Evolutionary conservation across 2,888 invertebrate genomes (phyloP).

Genomic region (Himalopsyche anomala): DNA sequence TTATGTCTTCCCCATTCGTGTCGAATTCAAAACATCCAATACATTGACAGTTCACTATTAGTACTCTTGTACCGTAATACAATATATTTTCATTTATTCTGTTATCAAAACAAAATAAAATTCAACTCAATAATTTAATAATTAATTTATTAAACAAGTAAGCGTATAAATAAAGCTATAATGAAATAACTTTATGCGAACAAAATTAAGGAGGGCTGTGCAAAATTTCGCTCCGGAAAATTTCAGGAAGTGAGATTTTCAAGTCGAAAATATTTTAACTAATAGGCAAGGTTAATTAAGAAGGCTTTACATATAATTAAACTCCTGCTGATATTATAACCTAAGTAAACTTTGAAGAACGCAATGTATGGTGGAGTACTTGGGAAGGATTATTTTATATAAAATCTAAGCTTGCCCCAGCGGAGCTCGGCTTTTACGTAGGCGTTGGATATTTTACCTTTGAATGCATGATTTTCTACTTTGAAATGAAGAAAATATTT

Average conservation of each 20-base stretch:
- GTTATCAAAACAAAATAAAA: no score
- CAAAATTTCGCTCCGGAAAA: background rate
- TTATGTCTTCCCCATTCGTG: no score
- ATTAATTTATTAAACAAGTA: background rate
- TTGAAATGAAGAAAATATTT: no score
- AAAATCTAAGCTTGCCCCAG: background rate
- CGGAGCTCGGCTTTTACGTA: no score
- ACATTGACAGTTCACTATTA: no score
- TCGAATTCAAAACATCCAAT: no score
- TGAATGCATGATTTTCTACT: no score
- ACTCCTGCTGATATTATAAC: background rate
- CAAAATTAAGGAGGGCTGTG: background rate
- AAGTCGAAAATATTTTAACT: conserved; percentile 10
- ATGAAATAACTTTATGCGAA: background rate
- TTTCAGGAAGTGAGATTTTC: background rate
- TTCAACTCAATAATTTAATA: background rate
- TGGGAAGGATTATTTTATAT: background rate
- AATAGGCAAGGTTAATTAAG: conserved; percentile 4
- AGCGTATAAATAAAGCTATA: background rate
- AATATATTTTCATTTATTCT: no score
- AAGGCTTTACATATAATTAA: background rate
- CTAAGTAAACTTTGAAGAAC: background rate
- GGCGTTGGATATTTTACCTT: no score
- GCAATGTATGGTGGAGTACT: background rate
- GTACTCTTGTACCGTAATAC: no score